Percentiles rank a stretch among this genome's conserved stretches.
phyloP scores from a whole-genome alignment of 2,113 vertebrate genomes.

The Corythornis cristatus region DNA sequence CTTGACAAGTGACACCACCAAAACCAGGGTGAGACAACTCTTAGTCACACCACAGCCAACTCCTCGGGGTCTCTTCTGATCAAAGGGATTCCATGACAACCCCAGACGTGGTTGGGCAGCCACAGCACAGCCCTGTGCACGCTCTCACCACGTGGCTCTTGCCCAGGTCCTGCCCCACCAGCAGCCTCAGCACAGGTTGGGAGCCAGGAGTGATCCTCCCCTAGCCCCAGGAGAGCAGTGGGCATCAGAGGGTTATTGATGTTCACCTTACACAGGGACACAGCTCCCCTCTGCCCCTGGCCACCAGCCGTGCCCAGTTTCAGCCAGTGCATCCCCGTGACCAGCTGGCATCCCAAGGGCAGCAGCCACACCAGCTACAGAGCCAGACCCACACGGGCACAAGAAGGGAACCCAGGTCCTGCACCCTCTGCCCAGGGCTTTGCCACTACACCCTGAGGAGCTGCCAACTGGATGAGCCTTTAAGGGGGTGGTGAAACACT shows the following conservation, averaged over 20 bases:
- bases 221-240: fast-evolving
- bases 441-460: neutral
- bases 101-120: fast-evolving
- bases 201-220: neutral
- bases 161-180: neutral
- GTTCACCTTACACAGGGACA: no score
- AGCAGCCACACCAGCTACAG: fast-evolving
- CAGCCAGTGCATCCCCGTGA: neutral
- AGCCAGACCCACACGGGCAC: neutral
- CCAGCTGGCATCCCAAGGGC: fast-evolving
- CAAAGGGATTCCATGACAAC: neutral
- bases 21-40: fast-evolving
- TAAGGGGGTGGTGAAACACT: neutral
- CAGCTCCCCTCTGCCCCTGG: fast-evolving
- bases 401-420: fast-evolving
- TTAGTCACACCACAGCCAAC: fast-evolving
- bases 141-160: neutral
- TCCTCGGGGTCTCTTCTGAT: neutral
- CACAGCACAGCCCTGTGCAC: neutral
- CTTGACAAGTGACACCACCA: fast-evolving
- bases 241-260: fast-evolving
- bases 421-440: no score
- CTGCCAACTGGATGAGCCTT: neutral
- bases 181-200: neutral
- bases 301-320: fast-evolving